Evolutionary conservation across 2,113 vertebrate genomes (phyloP).

Genomic region (Tragelaphus strepsiceros): DNA sequence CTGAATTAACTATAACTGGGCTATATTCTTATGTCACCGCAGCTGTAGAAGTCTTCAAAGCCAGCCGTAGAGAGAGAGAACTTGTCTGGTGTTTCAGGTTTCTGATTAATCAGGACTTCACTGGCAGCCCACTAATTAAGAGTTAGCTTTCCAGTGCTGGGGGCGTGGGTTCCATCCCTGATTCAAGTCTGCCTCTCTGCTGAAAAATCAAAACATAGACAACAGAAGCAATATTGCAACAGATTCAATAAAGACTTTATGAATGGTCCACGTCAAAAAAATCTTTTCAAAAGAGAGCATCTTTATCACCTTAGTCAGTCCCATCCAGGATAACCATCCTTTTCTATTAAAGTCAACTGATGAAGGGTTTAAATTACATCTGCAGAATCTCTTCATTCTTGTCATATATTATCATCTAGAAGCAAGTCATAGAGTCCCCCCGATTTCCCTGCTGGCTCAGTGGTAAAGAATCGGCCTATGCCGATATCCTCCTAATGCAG

Average conservation of each 20-base stretch:
- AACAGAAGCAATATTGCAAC: neutral
- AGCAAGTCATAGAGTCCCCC: neutral
- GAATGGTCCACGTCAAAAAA: neutral
- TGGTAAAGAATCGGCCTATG: neutral
- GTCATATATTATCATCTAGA: neutral
- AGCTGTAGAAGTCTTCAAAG: neutral
- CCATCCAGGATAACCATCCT: neutral
- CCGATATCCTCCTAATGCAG: neutral
- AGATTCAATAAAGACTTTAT: neutral
- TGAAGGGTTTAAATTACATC: neutral
- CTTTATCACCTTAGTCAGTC: neutral
- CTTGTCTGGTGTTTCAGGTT: neutral
- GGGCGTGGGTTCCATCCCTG: neutral
- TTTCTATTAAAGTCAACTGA: neutral
- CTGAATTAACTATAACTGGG: neutral
- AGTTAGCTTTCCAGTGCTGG: neutral
- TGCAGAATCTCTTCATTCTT: neutral
- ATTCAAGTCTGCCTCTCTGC: neutral
- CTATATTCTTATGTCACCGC: neutral
- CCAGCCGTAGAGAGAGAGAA: neutral
- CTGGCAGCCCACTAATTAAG: neutral
- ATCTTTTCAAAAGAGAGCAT: neutral
- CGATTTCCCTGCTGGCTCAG: neutral
- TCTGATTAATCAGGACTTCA: neutral
- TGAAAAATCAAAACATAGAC: neutral